phyloP scores from a whole-genome alignment of 2,797 vertebrate genomes.

The Poeciliopsis turneri region DNA sequence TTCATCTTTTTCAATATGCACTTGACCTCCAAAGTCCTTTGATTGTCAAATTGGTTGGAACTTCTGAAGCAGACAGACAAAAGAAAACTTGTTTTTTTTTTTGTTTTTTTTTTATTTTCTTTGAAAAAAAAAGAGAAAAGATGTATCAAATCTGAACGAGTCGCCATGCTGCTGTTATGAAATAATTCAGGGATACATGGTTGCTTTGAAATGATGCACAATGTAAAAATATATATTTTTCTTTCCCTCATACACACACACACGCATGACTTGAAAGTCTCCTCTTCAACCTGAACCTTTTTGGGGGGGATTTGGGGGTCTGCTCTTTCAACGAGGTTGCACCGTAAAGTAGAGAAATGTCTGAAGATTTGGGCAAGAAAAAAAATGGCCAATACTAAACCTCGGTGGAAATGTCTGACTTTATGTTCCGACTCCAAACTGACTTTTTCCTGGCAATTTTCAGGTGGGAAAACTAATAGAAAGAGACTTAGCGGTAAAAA shows the following conservation, averaged over 20 bases:
- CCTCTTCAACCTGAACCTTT: slow-evolving; percentile 24
- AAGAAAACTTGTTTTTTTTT: slow-evolving; percentile 18
- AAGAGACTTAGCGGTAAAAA: slow-evolving; percentile 50
- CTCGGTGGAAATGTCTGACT: slow-evolving; percentile 82
- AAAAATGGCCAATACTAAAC: slow-evolving; percentile 51
- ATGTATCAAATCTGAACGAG: slow-evolving; percentile 67
- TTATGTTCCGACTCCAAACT: slow-evolving; percentile 56
- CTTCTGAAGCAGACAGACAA: background rate
- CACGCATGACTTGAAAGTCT: slow-evolving; percentile 45
- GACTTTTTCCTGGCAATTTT: slow-evolving; percentile 27
- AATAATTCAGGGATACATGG: slow-evolving; percentile 71
- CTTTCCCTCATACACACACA: slow-evolving; percentile 32
- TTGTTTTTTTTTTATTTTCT: slow-evolving; percentile 75
- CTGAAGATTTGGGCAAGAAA: slow-evolving; percentile 47
- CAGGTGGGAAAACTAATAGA: slow-evolving; percentile 66
- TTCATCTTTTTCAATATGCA: slow-evolving; percentile 18
- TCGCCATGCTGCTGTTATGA: slow-evolving; percentile 60
- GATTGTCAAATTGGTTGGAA: background rate
- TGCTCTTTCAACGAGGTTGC: slow-evolving; percentile 52
- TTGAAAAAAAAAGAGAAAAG: slow-evolving; percentile 62
- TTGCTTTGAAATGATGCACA: slow-evolving; percentile 83
- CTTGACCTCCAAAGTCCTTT: slow-evolving; percentile 10
- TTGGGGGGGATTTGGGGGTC: slow-evolving; percentile 4
- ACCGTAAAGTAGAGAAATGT: slow-evolving; percentile 73
- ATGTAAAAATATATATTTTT: slow-evolving; percentile 43